These are phyloP conservation scores for Nannobrachium achirus DNA, from an alignment of 2,113 vertebrate species.

Conservation along the genomic window DNA sequence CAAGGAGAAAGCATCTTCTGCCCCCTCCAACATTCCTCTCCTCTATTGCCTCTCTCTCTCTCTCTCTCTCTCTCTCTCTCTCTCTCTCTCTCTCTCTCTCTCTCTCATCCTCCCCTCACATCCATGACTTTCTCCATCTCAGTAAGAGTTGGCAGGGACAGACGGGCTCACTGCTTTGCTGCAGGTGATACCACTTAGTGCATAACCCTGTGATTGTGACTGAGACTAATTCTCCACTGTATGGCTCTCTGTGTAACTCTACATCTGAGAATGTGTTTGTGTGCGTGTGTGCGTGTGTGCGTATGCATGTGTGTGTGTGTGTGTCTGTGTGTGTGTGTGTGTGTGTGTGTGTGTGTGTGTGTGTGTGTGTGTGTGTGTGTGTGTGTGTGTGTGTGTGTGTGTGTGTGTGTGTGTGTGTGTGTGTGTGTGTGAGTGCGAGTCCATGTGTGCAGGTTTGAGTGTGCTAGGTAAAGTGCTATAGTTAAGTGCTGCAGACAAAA, in stretches of 20 bases:
- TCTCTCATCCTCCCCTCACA: conserved; percentile 16
- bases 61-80: conserved; percentile 38
- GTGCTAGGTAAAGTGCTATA: conserved; percentile 17
- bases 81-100: conserved; percentile 32
- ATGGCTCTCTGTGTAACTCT: not conserved
- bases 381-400: not conserved
- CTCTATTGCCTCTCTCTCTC: not conserved
- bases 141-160: conserved; percentile 1
- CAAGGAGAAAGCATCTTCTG: not conserved
- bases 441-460: conserved; percentile 24
- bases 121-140: conserved; percentile 27
- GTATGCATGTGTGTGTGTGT: not conserved
- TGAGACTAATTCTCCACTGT: conserved; percentile 2
- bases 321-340: not conserved
- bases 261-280: too few relatives aligned
- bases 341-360: not conserved
- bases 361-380: not conserved
- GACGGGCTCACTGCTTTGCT: conserved; percentile 10
- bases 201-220: not conserved
- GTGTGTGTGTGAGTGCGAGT: not conserved
- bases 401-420: not conserved
- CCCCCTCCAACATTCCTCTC: too few relatives aligned
- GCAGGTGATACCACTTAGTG: conserved; percentile 44
- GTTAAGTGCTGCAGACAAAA: conserved; percentile 52
- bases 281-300: too few relatives aligned